Evolutionary conservation across 2,888 invertebrate genomes (phyloP).

Genomic region (Cordilura impudica): DNA sequence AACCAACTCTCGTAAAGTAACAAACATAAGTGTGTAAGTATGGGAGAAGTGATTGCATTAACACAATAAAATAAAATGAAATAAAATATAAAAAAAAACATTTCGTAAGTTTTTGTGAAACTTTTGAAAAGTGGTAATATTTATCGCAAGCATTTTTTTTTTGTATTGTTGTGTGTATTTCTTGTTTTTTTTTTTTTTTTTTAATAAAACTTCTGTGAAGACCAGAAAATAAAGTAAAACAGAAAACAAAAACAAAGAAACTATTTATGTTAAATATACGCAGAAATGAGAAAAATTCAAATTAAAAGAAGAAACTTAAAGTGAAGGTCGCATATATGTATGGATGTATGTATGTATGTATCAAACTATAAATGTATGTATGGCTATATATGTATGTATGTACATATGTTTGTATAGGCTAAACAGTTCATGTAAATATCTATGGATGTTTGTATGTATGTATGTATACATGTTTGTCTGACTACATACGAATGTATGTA

Average conservation of each 20-base stretch:
- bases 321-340: conserved; percentile 63
- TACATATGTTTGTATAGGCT: background rate
- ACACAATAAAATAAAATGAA: conserved; percentile 46
- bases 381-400: conserved; percentile 25
- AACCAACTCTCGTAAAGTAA: conserved; percentile 5
- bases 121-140: conserved; percentile 62
- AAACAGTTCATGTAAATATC: background rate
- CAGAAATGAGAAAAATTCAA: conserved; percentile 59
- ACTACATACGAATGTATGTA: conserved; percentile 21
- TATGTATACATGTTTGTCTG: background rate
- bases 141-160: conserved; percentile 54
- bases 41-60: conserved; percentile 62
- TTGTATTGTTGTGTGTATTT: conserved; percentile 21
- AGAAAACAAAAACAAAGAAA: conserved; percentile 53
- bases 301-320: conserved; percentile 62
- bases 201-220: conserved; percentile 52
- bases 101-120: conserved; percentile 61
- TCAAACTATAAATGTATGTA: background rate
- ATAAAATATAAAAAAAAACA: conserved; percentile 37
- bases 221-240: conserved; percentile 53
- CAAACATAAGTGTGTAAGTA: conserved; percentile 54
- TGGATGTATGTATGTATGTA: conserved; percentile 28
- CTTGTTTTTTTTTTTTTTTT: conserved; percentile 43
- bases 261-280: conserved; percentile 62
- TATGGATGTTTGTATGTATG: conserved; percentile 24